These are phyloP conservation scores for Drosophila tanythrix DNA, from an alignment of 2,888 invertebrate genomes.

Conservation along the genomic window DNA sequence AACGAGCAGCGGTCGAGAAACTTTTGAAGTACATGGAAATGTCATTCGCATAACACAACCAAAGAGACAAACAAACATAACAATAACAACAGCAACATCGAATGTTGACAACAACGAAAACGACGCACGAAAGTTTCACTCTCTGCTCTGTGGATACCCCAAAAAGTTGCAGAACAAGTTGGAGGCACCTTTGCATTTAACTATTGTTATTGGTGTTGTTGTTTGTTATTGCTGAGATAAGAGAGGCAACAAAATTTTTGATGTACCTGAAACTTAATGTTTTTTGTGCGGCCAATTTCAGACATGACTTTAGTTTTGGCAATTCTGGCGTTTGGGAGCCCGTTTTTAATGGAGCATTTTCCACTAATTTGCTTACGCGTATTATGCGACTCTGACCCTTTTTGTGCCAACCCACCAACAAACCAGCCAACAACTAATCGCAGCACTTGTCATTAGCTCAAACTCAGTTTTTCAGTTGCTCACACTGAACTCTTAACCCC, in stretches of 20 bases:
- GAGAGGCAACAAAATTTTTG: slow-evolving; percentile 76
- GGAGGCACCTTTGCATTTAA: slow-evolving; percentile 71
- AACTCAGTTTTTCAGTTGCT: slow-evolving; percentile 22
- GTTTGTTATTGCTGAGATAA: slow-evolving; percentile 55
- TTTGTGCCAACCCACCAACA: slow-evolving; percentile 51
- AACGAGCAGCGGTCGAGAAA: slow-evolving; percentile 74
- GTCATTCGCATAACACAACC: slow-evolving; percentile 77
- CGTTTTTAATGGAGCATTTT: slow-evolving; percentile 55
- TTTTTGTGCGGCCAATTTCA: slow-evolving; percentile 66
- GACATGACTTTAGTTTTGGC: slow-evolving; percentile 42
- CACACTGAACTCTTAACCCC: slow-evolving; percentile 39
- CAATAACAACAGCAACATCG: slow-evolving; percentile 27
- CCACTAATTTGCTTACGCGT: slow-evolving; percentile 56
- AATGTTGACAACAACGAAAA: slow-evolving; percentile 60
- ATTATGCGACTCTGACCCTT: slow-evolving; percentile 43
- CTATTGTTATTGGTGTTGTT: slow-evolving; percentile 45
- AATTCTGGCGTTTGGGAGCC: slow-evolving; percentile 12
- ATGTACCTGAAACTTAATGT: slow-evolving; percentile 76
- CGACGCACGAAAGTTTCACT: slow-evolving; percentile 75
- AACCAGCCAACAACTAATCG: slow-evolving; percentile 41
- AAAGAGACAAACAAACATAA: slow-evolving; percentile 38
- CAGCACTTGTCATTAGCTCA: slow-evolving; percentile 49
- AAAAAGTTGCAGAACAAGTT: slow-evolving; percentile 59
- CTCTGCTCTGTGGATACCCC: slow-evolving; percentile 21
- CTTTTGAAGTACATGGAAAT: slow-evolving; percentile 79